Conservation (phyloP, 2,113 vertebrate genomes). For the Strigops habroptila region DNA sequence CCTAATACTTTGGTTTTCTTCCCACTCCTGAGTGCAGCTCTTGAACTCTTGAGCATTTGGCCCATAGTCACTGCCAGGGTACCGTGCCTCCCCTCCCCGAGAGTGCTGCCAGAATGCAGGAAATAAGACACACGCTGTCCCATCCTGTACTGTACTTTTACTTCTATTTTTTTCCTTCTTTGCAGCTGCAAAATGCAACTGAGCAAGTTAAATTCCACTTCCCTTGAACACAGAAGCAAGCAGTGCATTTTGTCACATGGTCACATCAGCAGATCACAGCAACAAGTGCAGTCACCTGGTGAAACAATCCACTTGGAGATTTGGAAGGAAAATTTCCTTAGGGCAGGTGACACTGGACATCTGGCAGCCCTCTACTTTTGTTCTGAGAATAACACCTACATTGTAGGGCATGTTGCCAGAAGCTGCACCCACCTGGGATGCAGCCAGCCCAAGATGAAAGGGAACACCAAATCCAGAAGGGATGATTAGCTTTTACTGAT, state of each 20-base stretch:
- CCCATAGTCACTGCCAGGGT: neutral
- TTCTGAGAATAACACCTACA: neutral
- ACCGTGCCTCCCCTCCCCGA: neutral
- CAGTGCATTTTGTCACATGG: conserved; percentile 11
- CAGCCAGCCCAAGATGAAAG: conserved; percentile 5
- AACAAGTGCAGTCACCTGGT: neutral
- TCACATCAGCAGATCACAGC: neutral
- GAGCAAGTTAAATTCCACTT: conserved; percentile 57
- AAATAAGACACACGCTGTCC: conserved; percentile 18
- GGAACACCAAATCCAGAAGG: conserved; percentile 21
- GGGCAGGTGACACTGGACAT: conserved; percentile 2
- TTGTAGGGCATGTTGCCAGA: neutral
- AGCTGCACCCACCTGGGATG: conserved; percentile 39
- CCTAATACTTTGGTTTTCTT: neutral
- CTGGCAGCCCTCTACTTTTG: neutral
- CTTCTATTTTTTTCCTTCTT: conserved; percentile 54
- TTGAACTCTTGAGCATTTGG: neutral
- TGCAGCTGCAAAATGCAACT: conserved; percentile 54
- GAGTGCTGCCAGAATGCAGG: neutral
- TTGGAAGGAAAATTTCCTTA: conserved; percentile 28
- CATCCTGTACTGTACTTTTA: conserved; percentile 20
- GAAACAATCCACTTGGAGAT: neutral
- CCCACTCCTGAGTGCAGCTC: neutral
- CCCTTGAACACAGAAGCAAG: conserved; percentile 49
- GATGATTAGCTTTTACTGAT: conserved; percentile 37